Base-by-base conservation (phyloP, 2,888 invertebrate genomes). In the Stenurella melanura region DNA sequence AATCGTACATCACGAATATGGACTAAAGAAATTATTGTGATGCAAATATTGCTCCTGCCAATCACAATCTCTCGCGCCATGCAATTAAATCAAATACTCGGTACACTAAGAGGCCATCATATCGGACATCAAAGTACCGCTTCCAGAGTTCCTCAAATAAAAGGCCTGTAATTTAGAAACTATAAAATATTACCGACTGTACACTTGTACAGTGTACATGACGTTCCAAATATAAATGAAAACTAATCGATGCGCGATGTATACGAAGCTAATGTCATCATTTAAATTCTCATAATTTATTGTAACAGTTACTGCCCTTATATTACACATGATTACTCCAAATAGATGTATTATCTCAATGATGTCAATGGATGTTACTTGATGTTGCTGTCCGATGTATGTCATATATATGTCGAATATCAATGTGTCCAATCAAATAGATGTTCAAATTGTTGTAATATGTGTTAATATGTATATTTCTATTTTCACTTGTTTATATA, bases 311-410 rank as follows among this genome's bases (percentile, higher is more conserved):
- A 1, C 15, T n/a, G 50, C n/a, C 50, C 50, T 11, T 42, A 42
- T 42, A 12, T 50, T 50, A 50, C 50, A 15, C 50, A 50, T 50
- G 50, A 50, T 50, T 50, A n/a, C 50, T 50, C 50, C n/a, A n/a
- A 50, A 50, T 3, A 50, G 50, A 50, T 50, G n/a, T 50, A 50
- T 50, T 15, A 50, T 50, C 50, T 50, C 3, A 50, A 50, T 50
- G n/a, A 50, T 50, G n/a, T 50, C 50, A 50, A n/a, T 50, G n/a
- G 5, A 50, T 63, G 63, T 63, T 63, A 63, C n/a, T 21, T 63
- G 30, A 64, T 64, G 42, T 64, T 42, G 58, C 19, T 58, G 58
- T 58, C 19, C 21, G 50, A n/a, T 58, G 11, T 21, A 58, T 19
- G 58, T 58, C 21, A 58, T 17, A 58, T 17, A 57, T 5, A 21